phyloP scores from a whole-genome alignment of 2,797 vertebrate genomes.

The Liasis olivaceus region DNA sequence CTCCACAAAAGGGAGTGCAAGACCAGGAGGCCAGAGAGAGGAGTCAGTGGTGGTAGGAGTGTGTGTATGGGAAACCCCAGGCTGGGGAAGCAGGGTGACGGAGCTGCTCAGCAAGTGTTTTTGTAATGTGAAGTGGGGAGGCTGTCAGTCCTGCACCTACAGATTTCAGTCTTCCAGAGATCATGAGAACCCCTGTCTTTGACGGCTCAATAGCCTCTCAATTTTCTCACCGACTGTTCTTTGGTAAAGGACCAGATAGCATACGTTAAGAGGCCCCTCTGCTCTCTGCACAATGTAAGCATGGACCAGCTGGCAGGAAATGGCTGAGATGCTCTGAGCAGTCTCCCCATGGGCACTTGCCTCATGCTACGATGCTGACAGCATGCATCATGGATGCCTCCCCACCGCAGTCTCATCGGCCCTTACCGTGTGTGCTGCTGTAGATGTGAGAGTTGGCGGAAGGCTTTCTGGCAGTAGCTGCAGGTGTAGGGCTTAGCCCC shows the following conservation, averaged over 20 bases:
- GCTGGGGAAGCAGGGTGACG: slow-evolving; percentile 53
- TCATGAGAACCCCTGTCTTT: slow-evolving; percentile 10
- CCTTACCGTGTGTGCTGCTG: slow-evolving; percentile 93
- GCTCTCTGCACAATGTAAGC: not conserved
- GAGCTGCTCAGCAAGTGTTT: slow-evolving; percentile 45
- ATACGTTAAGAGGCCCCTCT: accelerated
- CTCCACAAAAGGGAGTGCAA: slow-evolving; percentile 55
- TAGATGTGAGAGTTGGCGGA: slow-evolving; percentile 96
- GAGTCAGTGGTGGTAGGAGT: slow-evolving; percentile 62
- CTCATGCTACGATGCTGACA: slow-evolving; percentile 61
- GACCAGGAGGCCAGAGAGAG: slow-evolving; percentile 70
- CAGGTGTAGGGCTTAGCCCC: slow-evolving; percentile 98
- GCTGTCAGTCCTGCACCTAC: slow-evolving; percentile 2
- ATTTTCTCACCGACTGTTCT: not conserved
- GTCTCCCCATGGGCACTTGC: slow-evolving; percentile 41
- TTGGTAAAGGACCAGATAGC: slow-evolving; percentile 18
- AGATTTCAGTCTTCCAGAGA: slow-evolving; percentile 21
- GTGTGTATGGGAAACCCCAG: slow-evolving; percentile 56
- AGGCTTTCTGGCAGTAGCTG: slow-evolving; percentile 94
- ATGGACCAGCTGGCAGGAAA: not conserved
- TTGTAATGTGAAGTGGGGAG: slow-evolving; percentile 15
- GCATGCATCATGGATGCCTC: slow-evolving; percentile 57
- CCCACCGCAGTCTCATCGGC: not conserved
- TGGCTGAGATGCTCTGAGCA: not conserved
- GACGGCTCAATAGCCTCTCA: not conserved